Conservation (phyloP, 2,888 invertebrate genomes). For the Caenorhabditis sp. region DNA sequence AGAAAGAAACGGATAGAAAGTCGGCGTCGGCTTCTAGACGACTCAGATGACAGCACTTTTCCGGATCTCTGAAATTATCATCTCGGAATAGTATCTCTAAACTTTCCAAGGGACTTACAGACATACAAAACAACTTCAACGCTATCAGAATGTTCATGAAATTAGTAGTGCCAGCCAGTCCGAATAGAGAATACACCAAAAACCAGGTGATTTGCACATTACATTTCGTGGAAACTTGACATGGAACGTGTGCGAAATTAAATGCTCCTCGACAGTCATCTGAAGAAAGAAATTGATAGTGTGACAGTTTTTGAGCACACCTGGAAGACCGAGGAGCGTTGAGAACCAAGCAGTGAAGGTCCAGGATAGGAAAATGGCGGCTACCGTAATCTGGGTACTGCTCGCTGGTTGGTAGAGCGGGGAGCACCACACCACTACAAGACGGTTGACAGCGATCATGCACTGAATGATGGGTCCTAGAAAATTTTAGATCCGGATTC, state of each 20-base stretch:
- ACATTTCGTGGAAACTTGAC: neutral
- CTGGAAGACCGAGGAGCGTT: constrained; percentile 22
- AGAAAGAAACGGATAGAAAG: constrained; percentile 46
- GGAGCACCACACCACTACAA: constrained; percentile 26
- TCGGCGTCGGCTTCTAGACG: constrained; percentile 38
- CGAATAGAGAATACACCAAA: constrained; percentile 5
- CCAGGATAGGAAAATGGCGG: constrained; percentile 1
- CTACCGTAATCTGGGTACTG: constrained; percentile 20
- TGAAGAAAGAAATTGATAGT: too few species aligned
- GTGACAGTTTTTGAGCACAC: neutral
- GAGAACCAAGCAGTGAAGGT: constrained; percentile 1
- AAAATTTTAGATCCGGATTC: neutral
- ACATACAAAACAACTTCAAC: neutral
- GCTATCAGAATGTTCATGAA: constrained; percentile 34
- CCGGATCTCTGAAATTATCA: constrained; percentile 14
- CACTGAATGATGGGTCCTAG: constrained; percentile 31
- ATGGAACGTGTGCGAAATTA: too few species aligned
- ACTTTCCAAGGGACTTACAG: neutral
- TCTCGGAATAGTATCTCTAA: neutral
- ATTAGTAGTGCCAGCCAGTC: constrained; percentile 18
- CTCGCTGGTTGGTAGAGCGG: neutral
- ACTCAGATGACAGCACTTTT: constrained; percentile 1
- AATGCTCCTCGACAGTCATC: too few species aligned
- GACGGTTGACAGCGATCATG: constrained; percentile 31
- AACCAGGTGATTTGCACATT: neutral